phyloP scores from a whole-genome alignment of 1,140 invertebrate species.

The Parapsyche elsis region DNA sequence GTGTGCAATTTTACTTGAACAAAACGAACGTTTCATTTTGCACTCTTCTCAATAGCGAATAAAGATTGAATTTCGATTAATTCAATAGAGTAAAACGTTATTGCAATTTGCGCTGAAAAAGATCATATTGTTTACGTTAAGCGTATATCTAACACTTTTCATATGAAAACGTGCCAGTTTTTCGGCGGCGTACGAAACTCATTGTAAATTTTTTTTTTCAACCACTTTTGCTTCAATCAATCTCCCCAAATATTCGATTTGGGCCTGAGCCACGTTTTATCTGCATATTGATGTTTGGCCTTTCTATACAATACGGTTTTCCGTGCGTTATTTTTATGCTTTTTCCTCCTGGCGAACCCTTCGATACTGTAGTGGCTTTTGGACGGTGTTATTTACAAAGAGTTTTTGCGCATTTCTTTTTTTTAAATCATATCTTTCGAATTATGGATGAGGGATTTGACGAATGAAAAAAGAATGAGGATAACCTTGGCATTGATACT shows the following conservation, averaged over 20 bases:
- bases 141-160: not conserved
- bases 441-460: too few species aligned
- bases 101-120: too few species aligned
- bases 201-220: slow-evolving; percentile 42
- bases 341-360: not conserved
- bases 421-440: too few species aligned
- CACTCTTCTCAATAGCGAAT: not conserved
- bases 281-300: slow-evolving; percentile 6
- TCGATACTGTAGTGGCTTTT: not conserved
- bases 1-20: not conserved
- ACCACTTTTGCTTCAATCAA: slow-evolving; percentile 32
- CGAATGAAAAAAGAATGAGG: too few species aligned
- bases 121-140: not conserved
- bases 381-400: too few species aligned
- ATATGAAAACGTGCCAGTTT: not conserved
- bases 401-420: too few species aligned
- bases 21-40: not conserved
- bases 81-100: too few species aligned
- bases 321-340: too few species aligned
- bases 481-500: too few species aligned
- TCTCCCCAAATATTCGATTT: slow-evolving; percentile 36
- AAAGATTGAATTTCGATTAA: not conserved
- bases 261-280: not conserved
- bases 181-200: slow-evolving; percentile 8
- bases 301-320: not conserved